Base-by-base conservation (phyloP, 2,113 vertebrate species). In the pig (Sus scrofa) region DNA sequence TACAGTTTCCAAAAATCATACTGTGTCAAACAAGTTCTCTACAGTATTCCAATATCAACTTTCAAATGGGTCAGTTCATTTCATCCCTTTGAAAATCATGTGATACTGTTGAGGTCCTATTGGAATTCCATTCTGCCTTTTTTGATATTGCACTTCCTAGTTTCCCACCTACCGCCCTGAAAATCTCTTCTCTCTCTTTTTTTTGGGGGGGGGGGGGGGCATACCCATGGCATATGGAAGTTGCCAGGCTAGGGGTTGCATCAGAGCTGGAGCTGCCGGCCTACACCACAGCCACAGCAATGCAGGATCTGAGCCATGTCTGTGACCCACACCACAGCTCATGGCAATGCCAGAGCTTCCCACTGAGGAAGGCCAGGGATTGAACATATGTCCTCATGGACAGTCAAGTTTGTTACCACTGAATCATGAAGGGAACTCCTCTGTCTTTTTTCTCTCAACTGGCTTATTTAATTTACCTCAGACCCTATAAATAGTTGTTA, bases 1-100 rank as follows among this genome's bases (percentile, higher is more conserved):
- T 89, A 71, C 15, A 81, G 30, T 74, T 79, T 92, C 68, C 54
- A 15, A 71, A 95, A 86, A 86, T 79, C 6, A 39, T 65, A 75
- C 27, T 20, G 14, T 54, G 3, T 34, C 13, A 86, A 81, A 65
- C 6, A 67, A 91, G 7, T 79, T 86, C n/a, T 89, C 22, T 27
- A 62, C 1, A 68, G 15, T 78, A 68, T 93, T 91, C 26, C 34
- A 82, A 6, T n/a, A 39, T 50, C 54, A 96, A n/a, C 30, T 39
- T 89, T 68, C 34, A 70, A 93, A 52, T 27, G n/a, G 8, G 24
- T 82, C 44, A 24, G 44, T 2, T 20, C n/a, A 50, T 39, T 85
- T 71, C 4, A 83, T 54, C 11, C 30, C 65, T 34, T 67, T 70
- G 63, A 74, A 91, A 91, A 93, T 75, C 56, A 91, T 3, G 18